phyloP scores from a whole-genome alignment of 2,888 invertebrate genomes.

The Monoplex corrugatus region DNA sequence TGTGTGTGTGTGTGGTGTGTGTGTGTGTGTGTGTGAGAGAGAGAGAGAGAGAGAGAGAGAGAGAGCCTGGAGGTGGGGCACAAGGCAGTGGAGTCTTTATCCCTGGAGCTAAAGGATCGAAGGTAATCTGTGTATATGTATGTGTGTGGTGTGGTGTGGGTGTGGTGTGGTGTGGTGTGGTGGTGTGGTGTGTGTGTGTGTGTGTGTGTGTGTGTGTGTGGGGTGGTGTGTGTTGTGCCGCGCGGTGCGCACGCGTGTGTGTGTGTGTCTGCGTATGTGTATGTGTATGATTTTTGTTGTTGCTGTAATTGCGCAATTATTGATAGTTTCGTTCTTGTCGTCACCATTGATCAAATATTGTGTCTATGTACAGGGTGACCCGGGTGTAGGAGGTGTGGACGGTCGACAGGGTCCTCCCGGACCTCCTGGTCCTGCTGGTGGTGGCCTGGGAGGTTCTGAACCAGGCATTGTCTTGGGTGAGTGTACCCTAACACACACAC shows the following conservation, averaged over 20 bases:
- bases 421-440: conserved; percentile 51
- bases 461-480: conserved; percentile 23
- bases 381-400: conserved; percentile 39
- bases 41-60: too few relatives aligned
- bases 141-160: not conserved
- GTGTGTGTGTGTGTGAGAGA: too few relatives aligned
- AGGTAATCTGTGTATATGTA: conserved; percentile 47
- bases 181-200: not conserved
- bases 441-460: not conserved
- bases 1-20: too few relatives aligned
- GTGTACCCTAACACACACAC: too few relatives aligned
- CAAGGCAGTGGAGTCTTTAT: conserved; percentile 55
- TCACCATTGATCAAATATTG: not conserved
- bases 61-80: not conserved
- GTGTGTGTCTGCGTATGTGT: not conserved
- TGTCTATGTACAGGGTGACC: conserved; percentile 45
- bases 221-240: not conserved
- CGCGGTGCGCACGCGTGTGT: too few relatives aligned
- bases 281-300: not conserved
- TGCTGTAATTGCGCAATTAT: not conserved
- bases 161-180: not conserved
- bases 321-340: not conserved
- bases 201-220: conserved; percentile 13
- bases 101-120: conserved; percentile 59
- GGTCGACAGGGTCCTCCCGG: conserved; percentile 63